Percentiles rank a stretch among this genome's conserved stretches.
Evolutionary conservation across 92 coral and sea anemone genomes (phyloP).

Genomic region (Phenganax marumi): DNA sequence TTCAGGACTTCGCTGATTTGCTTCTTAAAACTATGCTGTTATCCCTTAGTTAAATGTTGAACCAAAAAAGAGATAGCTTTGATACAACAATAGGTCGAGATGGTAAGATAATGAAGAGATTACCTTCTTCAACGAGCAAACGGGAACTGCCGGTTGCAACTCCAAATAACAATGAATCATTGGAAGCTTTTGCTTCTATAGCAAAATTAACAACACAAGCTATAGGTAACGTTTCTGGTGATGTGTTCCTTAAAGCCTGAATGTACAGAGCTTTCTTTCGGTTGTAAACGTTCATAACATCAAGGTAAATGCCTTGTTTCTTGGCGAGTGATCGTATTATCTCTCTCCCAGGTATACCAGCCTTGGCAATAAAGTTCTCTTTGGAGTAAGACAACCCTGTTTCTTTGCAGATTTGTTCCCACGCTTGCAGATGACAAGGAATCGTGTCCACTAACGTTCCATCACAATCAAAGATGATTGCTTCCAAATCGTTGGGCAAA

Average conservation of each 20-base stretch:
- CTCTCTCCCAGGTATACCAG: constrained; percentile 96
- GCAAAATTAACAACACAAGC: constrained; percentile 82
- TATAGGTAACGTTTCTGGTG: constrained; percentile 63
- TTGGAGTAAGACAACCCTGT: constrained; percentile 77
- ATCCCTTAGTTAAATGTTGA: not conserved
- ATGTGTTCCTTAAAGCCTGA: constrained; percentile 41
- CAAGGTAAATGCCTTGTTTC: constrained; percentile 77
- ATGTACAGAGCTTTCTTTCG: constrained; percentile 73
- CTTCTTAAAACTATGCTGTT: not conserved
- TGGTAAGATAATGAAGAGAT: not conserved
- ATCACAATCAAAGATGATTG: constrained; percentile 89
- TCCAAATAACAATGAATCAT: constrained; percentile 72
- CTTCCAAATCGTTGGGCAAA: constrained; percentile 72
- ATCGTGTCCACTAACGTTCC: constrained; percentile 93
- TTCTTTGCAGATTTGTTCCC: constrained; percentile 88
- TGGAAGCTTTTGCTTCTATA: constrained; percentile 60
- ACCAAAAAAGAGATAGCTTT: not conserved
- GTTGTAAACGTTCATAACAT: constrained; percentile 77
- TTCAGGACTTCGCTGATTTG: not conserved
- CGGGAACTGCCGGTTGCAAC: constrained; percentile 98
- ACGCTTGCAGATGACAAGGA: constrained; percentile 96
- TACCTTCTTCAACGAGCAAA: constrained; percentile 89
- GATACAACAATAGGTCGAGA: no score
- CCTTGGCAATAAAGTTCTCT: constrained; percentile 78
- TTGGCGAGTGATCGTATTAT: constrained; percentile 72